Conservation (phyloP, 1,140 invertebrate species). For the Drosophila serrata region DNA sequence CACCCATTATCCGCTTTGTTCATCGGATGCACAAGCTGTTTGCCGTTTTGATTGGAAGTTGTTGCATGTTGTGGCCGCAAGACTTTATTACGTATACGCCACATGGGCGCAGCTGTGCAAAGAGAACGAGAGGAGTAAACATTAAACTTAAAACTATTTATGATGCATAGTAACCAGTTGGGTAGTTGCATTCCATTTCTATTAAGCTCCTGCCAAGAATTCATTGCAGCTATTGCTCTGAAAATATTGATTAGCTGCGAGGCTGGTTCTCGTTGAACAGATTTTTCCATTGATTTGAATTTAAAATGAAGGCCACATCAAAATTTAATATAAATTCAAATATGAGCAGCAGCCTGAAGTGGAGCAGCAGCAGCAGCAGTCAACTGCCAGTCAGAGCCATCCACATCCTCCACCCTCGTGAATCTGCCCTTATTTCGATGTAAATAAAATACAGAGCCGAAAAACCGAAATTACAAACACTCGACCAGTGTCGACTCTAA, state of each 20-base stretch:
- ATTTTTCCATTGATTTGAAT: conserved; percentile 68
- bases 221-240: neutral
- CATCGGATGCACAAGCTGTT: conserved; percentile 28
- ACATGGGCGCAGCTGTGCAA: conserved; percentile 28
- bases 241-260: conserved; percentile 50
- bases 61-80: conserved; percentile 19
- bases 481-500: conserved; percentile 45
- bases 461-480: conserved; percentile 28
- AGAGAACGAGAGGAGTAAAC: neutral
- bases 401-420: conserved; percentile 9
- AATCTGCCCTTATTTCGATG: conserved; percentile 22
- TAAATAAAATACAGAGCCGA: conserved; percentile 35
- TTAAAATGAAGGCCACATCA: conserved; percentile 66
- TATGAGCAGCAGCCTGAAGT: conserved; percentile 28
- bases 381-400: neutral
- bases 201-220: neutral
- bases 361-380: conserved; percentile 1
- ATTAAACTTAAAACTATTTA: conserved; percentile 38
- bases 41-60: conserved; percentile 41
- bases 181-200: conserved; percentile 4
- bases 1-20: conserved; percentile 22
- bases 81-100: conserved; percentile 46
- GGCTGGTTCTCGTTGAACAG: neutral
- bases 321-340: conserved; percentile 82
- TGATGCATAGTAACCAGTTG: conserved; percentile 2